Evolutionary conservation across 2,797 vertebrate species (phyloP).

Genomic region (Sciurus carolinensis): DNA sequence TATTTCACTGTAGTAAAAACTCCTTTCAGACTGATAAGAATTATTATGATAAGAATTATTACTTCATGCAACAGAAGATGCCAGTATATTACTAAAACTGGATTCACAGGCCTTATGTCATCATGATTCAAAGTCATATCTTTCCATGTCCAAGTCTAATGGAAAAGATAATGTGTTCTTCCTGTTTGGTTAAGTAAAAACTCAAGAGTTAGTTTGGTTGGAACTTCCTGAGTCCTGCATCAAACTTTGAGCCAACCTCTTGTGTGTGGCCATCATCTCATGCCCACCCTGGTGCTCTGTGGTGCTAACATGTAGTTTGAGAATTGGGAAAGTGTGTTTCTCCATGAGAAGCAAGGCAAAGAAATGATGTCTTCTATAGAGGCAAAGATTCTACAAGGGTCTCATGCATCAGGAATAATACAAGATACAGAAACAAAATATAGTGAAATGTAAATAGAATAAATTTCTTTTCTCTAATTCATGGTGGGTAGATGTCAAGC

Average conservation of each 20-base stretch:
- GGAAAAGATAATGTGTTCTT: background rate
- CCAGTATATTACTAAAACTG: background rate
- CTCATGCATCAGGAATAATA: background rate
- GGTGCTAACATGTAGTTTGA: background rate
- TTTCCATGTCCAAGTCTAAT: background rate
- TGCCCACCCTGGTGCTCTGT: background rate
- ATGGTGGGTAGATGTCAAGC: background rate
- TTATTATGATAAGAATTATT: background rate
- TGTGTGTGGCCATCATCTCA: background rate
- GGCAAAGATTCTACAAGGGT: background rate
- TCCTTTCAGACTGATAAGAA: background rate
- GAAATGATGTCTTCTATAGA: background rate
- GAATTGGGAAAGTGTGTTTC: background rate
- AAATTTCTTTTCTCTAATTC: background rate
- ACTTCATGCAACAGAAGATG: background rate
- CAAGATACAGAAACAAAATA: background rate
- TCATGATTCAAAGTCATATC: background rate
- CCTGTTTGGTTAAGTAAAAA: slow-evolving; percentile 8
- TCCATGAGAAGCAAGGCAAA: background rate
- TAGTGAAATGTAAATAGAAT: background rate
- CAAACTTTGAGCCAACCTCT: background rate
- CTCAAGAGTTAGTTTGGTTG: background rate
- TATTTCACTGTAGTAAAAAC: background rate
- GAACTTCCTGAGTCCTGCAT: background rate
- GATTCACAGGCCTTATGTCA: background rate